These are phyloP conservation scores for Aphelenchoides besseyi DNA, from an alignment of 1,140 invertebrate genomes.

Conservation along the genomic window DNA sequence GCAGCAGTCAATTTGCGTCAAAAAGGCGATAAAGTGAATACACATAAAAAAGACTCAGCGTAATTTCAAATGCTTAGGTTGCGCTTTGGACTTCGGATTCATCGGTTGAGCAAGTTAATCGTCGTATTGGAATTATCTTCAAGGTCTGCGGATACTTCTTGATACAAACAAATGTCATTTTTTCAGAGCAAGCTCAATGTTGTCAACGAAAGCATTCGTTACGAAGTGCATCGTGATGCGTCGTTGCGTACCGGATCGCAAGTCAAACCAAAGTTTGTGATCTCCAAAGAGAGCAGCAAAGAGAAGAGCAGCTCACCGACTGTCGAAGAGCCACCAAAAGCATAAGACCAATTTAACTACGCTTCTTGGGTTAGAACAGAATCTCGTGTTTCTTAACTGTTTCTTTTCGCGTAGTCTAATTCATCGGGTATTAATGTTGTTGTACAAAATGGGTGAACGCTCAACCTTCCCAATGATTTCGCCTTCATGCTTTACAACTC, in stretches of 20 bases:
- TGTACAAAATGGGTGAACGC: too few species aligned
- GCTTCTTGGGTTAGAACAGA: too few species aligned
- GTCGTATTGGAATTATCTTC: slow-evolving; percentile 65
- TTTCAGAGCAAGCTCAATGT: slow-evolving; percentile 44
- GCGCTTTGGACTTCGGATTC: slow-evolving; percentile 82
- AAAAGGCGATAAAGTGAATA: slow-evolving; percentile 85
- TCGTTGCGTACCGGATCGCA: slow-evolving; percentile 56
- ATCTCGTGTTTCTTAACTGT: too few species aligned
- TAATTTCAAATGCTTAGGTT: slow-evolving; percentile 41
- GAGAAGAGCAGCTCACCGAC: too few species aligned
- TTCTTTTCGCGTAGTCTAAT: too few species aligned
- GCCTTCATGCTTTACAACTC: too few species aligned
- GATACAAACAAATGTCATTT: too few species aligned
- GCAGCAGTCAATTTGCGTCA: slow-evolving; percentile 87
- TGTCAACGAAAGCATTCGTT: slow-evolving; percentile 50
- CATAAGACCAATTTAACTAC: too few species aligned
- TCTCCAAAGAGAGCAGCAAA: slow-evolving; percentile 22
- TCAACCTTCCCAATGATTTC: too few species aligned
- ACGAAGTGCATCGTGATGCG: slow-evolving; percentile 62
- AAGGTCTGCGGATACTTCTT: slow-evolving; percentile 43
- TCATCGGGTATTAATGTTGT: too few species aligned
- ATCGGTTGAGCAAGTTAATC: slow-evolving; percentile 72
- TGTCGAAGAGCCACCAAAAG: too few species aligned
- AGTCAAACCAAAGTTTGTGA: slow-evolving; percentile 57
- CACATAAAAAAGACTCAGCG: slow-evolving; percentile 74